Conservation (phyloP, 2,113 vertebrate genomes). For the Crocuta crocuta region DNA sequence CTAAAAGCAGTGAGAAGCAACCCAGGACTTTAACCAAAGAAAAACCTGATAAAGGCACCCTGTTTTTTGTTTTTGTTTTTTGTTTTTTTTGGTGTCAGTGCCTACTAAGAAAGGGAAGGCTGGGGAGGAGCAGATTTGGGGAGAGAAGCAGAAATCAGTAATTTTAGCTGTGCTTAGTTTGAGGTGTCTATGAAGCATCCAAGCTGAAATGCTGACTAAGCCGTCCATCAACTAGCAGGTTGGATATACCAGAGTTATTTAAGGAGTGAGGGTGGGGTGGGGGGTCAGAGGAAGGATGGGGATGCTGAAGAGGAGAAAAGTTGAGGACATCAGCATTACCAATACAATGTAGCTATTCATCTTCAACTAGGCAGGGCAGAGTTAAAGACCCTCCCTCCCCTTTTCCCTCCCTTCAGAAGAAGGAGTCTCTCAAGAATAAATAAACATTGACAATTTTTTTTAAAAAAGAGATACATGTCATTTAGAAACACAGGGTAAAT, state of each 20-base stretch:
- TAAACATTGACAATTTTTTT: too few relatives aligned
- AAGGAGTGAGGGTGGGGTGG: not conserved
- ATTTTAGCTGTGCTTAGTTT: not conserved
- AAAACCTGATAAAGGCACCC: too few relatives aligned
- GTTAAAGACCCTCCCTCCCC: not conserved
- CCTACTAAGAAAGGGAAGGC: not conserved
- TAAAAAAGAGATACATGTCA: not conserved
- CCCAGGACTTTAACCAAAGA: not conserved
- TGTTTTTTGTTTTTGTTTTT: too few relatives aligned
- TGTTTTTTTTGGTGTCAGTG: not conserved
- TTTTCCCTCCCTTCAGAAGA: not conserved
- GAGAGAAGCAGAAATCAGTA: not conserved
- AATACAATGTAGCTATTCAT: not conserved
- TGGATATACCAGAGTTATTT: not conserved
- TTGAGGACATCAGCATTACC: not conserved
- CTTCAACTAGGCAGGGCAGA: not conserved
- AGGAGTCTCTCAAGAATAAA: too few relatives aligned
- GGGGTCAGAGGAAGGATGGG: not conserved
- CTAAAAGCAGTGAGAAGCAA: not conserved
- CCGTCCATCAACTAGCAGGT: accelerated
- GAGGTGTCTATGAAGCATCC: not conserved
- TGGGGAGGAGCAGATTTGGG: not conserved
- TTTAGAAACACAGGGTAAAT: not conserved
- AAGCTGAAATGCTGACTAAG: not conserved
- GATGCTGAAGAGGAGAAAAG: not conserved